Conservation (phyloP, 92 coral and sea anemone species). For the Epizoanthus fatuus region DNA sequence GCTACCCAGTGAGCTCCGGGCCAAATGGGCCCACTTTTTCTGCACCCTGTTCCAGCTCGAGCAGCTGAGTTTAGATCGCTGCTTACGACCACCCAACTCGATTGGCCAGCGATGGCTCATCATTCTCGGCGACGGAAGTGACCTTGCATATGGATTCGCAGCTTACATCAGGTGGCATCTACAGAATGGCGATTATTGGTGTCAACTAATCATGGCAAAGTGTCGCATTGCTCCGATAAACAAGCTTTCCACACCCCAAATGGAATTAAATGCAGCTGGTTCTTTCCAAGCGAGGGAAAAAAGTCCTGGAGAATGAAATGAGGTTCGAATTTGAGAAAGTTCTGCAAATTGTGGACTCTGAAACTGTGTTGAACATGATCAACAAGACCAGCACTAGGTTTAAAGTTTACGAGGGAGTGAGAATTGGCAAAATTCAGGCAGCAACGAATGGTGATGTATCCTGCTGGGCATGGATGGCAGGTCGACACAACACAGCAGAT, state of each 20-base stretch:
- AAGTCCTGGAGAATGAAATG: conserved; percentile 36
- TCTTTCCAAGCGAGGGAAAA: conserved; percentile 58
- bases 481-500: conserved; percentile 2
- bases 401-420: conserved; percentile 54
- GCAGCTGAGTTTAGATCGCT: conserved; percentile 47
- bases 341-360: conserved; percentile 46
- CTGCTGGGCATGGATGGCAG: conserved; percentile 53
- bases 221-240: conserved; percentile 65
- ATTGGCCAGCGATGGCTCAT: conserved; percentile 67
- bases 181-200: conserved; percentile 54
- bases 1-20: conserved; percentile 51
- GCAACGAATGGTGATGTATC: conserved; percentile 61
- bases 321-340: no score
- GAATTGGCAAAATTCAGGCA: conserved; percentile 69
- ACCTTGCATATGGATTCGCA: conserved; percentile 72
- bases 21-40: conserved; percentile 65
- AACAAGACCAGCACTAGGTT: no score
- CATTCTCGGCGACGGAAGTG: conserved; percentile 70
- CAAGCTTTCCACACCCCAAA: conserved; percentile 68
- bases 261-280: conserved; percentile 66
- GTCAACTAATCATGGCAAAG: conserved; percentile 75
- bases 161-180: conserved; percentile 76
- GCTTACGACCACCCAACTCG: conserved; percentile 50
- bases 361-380: conserved; percentile 76
- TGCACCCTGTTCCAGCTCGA: conserved; percentile 52